phyloP scores from a whole-genome alignment of 1,140 invertebrate genomes.

The Globodera ellingtonae region DNA sequence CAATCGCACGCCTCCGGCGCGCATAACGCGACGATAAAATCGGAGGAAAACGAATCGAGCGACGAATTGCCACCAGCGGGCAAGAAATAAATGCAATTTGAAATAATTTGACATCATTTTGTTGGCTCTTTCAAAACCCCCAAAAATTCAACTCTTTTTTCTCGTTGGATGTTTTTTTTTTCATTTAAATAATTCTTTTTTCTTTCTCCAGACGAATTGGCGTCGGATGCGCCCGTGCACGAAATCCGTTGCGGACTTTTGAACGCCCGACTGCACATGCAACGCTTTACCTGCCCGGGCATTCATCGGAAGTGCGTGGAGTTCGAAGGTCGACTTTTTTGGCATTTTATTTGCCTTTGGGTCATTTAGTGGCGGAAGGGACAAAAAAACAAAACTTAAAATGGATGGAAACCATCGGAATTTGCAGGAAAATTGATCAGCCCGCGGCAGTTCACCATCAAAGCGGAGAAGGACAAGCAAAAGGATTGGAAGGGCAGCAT shows the following conservation, averaged over 20 bases:
- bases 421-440: constrained; percentile 63
- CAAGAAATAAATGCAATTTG: not conserved
- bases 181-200: not conserved
- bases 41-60: not conserved
- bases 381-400: constrained; percentile 6
- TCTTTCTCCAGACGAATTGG: not conserved
- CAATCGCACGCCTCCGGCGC: too few species aligned
- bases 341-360: not conserved
- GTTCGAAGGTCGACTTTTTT: constrained; percentile 49
- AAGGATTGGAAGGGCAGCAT: constrained; percentile 69
- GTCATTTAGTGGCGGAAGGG: not conserved
- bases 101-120: too few species aligned
- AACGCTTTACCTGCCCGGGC: constrained; percentile 68
- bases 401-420: not conserved
- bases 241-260: constrained; percentile 66
- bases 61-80: not conserved
- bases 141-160: too few species aligned
- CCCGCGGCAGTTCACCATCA: constrained; percentile 66
- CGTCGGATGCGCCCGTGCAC: constrained; percentile 45
- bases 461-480: constrained; percentile 67
- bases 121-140: too few species aligned
- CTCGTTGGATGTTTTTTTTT: too few species aligned
- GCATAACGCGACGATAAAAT: not conserved
- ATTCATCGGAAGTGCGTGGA: constrained; percentile 68
- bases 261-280: constrained; percentile 64